phyloP scores from a whole-genome alignment of 2,113 vertebrate genomes.

The Chionomys nivalis region DNA sequence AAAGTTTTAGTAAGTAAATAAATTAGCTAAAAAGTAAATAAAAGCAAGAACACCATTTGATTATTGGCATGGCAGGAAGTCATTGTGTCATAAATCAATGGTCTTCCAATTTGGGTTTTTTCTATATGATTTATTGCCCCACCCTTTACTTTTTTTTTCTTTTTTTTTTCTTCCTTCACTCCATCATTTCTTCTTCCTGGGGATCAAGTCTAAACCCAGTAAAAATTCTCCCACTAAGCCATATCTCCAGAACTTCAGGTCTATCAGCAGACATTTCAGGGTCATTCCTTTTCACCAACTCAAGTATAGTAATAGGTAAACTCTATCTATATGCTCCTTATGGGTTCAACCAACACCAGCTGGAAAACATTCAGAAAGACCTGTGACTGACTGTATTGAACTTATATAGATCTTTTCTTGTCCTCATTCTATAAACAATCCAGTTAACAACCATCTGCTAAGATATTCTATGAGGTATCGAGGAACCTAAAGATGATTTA shows the following conservation, averaged over 20 bases:
- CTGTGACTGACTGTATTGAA: not conserved
- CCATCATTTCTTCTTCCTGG: not conserved
- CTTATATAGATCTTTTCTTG: not conserved
- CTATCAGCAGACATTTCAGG: conserved; percentile 24
- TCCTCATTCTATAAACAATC: not conserved
- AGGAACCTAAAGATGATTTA: not conserved
- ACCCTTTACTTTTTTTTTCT: no score
- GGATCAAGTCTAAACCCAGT: not conserved
- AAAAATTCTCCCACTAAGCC: not conserved
- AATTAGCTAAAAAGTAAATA: not conserved
- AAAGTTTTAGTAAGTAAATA: not conserved
- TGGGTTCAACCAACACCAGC: not conserved
- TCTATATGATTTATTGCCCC: not conserved
- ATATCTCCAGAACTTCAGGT: not conserved
- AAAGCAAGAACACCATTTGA: not conserved
- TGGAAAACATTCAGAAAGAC: not conserved
- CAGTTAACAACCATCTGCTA: not conserved
- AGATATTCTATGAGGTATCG: not conserved
- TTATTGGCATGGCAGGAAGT: not conserved
- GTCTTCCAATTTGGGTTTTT: not conserved
- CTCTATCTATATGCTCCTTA: not conserved
- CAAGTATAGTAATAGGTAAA: not conserved
- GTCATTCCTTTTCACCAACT: not conserved
- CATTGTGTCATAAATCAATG: not conserved
- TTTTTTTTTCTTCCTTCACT: not conserved